Evolutionary conservation across 2,888 invertebrate genomes (phyloP), one percentile per base, ranked within the genome.

Genomic region (Hemicrepidius hirtus): DNA sequence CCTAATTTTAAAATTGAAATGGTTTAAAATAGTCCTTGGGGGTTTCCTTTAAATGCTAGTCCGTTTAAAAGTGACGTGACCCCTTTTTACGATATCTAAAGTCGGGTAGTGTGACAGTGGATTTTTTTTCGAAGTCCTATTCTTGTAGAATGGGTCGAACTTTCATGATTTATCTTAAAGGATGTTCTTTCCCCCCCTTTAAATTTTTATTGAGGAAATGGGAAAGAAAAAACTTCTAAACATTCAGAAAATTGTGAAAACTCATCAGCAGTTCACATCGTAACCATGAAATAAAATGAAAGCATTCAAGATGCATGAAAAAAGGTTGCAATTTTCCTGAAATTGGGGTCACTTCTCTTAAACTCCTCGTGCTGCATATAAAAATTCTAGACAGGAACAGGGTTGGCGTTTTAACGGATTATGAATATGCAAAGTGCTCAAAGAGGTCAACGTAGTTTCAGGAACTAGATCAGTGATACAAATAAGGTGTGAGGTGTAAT

Each of bases 291-390:
- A 53, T 53, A 53, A 53, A 53, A 16, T 24, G 9, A 21, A n/a
- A 1, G 53, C 53, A 9, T 53, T 49, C 28, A 5, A n/a, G 28
- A 28, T 24, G 53, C 28, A 28, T 28, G 53, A 53, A 53, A 46
- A 40, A 18, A 20, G 28, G 3, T 24, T 28, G 53, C 53, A 24
- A n/a, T 53, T 28, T 46, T 46, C 28, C 3, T 53, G 53, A 53
- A 24, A 53, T 46, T 28, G 53, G 53, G 53, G 53, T 53, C 53
- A 53, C 20, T 53, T 21, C 50, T 50, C 21, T 28, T 13, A 18
- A 24, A 44, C 7, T 44, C 7, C 32, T 5, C 32, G 3, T 32
- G 32, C 32, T 7, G 9, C 7, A 32, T 9, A 6, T 32, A 9
- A 32, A n/a, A 32, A 32, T 44, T 12, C 44, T 44, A 12, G 2